Conservation (phyloP, 2,888 invertebrate species). For the Melanophora roralis region DNA sequence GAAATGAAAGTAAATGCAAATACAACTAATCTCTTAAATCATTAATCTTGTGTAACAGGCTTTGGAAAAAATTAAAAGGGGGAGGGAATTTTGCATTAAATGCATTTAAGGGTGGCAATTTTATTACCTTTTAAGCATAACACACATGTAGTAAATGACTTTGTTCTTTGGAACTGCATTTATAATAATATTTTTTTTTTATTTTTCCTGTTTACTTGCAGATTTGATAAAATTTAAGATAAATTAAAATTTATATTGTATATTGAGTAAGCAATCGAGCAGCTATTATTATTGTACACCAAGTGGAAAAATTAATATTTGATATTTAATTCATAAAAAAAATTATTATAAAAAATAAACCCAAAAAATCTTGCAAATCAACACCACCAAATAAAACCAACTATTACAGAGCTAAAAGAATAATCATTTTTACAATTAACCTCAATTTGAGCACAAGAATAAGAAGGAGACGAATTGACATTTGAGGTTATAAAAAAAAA, state of each 20-base stretch:
- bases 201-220: conserved; percentile 62
- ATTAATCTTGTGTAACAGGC: conserved; percentile 24
- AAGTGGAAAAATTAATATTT: conserved; percentile 52
- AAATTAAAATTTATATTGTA: conserved; percentile 13
- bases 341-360: conserved; percentile 53
- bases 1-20: background rate
- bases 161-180: background rate
- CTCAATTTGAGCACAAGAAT: conserved; percentile 44
- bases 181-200: background rate
- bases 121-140: conserved; percentile 19
- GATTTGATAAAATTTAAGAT: conserved; percentile 68
- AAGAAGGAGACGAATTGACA: conserved; percentile 57
- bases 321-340: conserved; percentile 29
- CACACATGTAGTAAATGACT: background rate
- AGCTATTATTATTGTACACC: conserved; percentile 68
- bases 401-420: conserved; percentile 71
- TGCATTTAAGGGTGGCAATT: background rate
- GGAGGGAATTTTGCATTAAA: background rate
- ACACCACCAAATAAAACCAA: conserved; percentile 75
- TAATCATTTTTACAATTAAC: conserved; percentile 70
- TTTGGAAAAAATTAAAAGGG: conserved; percentile 8
- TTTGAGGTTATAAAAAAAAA: conserved; percentile 58
- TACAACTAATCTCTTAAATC: conserved; percentile 19
- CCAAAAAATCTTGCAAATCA: conserved; percentile 69
- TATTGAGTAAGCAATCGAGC: conserved; percentile 73